Evolutionary conservation across 2,113 vertebrate species (phyloP), one percentile per base, ranked within the genome.

Genomic region (Platichthys stellatus): DNA sequence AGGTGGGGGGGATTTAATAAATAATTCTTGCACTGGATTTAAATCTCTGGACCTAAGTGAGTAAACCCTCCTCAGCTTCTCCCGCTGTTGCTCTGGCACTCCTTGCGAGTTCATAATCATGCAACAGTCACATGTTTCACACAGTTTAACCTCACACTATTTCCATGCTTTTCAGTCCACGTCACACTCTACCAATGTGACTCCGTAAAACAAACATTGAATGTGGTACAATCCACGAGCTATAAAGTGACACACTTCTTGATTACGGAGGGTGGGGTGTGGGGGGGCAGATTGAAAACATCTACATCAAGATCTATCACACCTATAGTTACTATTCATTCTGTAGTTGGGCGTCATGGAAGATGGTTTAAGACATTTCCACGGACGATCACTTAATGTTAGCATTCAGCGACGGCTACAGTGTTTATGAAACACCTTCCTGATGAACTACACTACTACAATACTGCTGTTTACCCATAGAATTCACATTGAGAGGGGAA

Each of bases 401-500:
- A 87, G 74, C 72, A 66, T 83, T 82, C 69, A 80, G 80, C 31
- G 53, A 84, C 23, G 64, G 63, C 74, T 87, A 77, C 54, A 26
- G 82, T 76, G 81, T 76, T 76, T 9, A 63, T 54, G 62, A 13
- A 80, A 80, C 51, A 83, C 56, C 71, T 49, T 77, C 71, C 72
- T 72, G 76, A 83, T 74, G 72, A 75, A 86, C 75, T 82, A 89
- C 64, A 86, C 83, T 80, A 92, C 92, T 88, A 94, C 93, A 94
- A 95, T 94, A 94, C 94, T 94, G 94, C 90, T 92, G 89, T 83
- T 84, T 81, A 89, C 81, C 83, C 82, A 88, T 75, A 80, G 76
- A 77, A 87, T 93, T 94, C 93, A 95, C 93, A 93, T 94, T 93
- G 86, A 92, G 72, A 82, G 87, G 92, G 92, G 91, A 92, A 92